Evolutionary conservation across 2,797 vertebrate genomes (phyloP).

Genomic region (Manis javanica): DNA sequence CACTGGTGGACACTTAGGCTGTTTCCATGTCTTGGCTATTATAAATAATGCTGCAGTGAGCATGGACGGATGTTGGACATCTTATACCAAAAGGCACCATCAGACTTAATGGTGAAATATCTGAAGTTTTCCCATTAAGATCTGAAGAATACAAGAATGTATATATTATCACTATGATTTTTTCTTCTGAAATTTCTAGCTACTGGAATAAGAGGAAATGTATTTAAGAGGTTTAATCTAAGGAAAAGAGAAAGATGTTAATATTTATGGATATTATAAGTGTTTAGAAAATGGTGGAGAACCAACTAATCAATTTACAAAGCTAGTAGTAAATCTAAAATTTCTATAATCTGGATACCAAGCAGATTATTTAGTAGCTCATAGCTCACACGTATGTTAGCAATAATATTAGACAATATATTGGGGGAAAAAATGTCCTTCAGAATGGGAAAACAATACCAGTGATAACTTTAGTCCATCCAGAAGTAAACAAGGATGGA

Average conservation of each 20-base stretch:
- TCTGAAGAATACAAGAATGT: not conserved
- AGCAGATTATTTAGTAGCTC: not conserved
- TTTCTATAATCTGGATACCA: not conserved
- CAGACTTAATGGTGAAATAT: not conserved
- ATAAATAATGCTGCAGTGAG: not conserved
- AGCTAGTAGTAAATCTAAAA: not conserved
- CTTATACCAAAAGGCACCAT: not conserved
- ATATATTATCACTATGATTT: not conserved
- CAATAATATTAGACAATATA: not conserved
- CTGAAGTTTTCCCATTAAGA: constrained; percentile 4
- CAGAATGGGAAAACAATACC: not conserved
- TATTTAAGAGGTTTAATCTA: not conserved
- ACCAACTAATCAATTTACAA: not conserved
- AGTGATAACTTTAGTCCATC: no score
- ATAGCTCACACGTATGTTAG: not conserved
- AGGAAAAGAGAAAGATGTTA: not conserved
- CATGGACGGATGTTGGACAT: not conserved
- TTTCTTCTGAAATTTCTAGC: not conserved
- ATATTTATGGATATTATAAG: not conserved
- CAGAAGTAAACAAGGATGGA: not conserved
- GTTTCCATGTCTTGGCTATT: not conserved
- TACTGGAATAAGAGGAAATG: not conserved
- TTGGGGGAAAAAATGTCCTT: not conserved
- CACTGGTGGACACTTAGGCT: not conserved
- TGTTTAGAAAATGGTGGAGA: not conserved